Evolutionary conservation across 2,797 vertebrate species (phyloP).

Genomic region (Gymnoscopelus braueri): DNA sequence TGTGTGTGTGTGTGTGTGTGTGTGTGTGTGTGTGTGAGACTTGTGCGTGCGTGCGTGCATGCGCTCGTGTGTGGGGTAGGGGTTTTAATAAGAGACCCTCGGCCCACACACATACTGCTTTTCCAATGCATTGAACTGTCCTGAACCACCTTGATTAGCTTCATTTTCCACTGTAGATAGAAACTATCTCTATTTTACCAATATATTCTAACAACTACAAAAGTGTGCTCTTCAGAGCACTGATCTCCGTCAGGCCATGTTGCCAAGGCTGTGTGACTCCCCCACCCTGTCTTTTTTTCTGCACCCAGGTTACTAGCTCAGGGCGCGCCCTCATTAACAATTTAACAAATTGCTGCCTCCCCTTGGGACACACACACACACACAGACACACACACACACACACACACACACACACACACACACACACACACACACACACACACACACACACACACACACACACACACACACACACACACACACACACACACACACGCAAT

Average conservation of each 20-base stretch:
- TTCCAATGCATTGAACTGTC: too few relatives aligned
- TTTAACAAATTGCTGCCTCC: slow-evolving; percentile 58
- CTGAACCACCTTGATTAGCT: too few relatives aligned
- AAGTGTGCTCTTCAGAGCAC: too few relatives aligned
- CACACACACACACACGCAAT: slow-evolving; percentile 18
- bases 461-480: slow-evolving; percentile 34
- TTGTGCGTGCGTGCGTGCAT: neutral
- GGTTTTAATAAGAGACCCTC: slow-evolving; percentile 62
- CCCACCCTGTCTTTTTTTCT: slow-evolving; percentile 23
- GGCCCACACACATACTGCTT: too few relatives aligned
- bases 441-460: slow-evolving; percentile 19
- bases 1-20: slow-evolving; percentile 2
- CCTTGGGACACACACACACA: slow-evolving; percentile 27
- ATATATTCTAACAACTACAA: too few relatives aligned
- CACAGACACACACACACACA: slow-evolving; percentile 12
- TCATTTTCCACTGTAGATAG: too few relatives aligned
- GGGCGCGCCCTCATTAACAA: slow-evolving; percentile 69
- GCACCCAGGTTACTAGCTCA: slow-evolving; percentile 64
- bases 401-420: slow-evolving; percentile 5
- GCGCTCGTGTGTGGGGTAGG: slow-evolving; percentile 20
- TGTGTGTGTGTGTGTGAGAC: neutral
- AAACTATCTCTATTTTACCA: too few relatives aligned
- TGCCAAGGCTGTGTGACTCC: too few relatives aligned
- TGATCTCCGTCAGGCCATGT: too few relatives aligned
- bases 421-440: slow-evolving; percentile 11